Evolutionary conservation across 2,888 invertebrate genomes (phyloP), one percentile per base, ranked within the genome.

Genomic region (Mesopsocus fuscifrons): DNA sequence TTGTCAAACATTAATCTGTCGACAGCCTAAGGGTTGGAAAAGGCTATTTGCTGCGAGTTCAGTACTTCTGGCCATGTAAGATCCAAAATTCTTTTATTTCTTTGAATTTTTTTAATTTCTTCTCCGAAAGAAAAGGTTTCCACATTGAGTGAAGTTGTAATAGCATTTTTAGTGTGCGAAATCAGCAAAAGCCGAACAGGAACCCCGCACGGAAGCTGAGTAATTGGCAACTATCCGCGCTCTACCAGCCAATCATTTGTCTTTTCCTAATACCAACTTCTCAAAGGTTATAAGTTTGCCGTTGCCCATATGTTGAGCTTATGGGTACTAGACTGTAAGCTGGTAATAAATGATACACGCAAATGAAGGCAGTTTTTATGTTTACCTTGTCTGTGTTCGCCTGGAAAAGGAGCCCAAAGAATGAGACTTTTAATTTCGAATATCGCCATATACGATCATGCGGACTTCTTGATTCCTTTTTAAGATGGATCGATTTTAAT

Each of bases 241-340:
- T 21, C 38, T 38, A 38, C 17, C 38, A 38, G 20, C 17, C n/a
- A 38, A 18, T 38, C 38, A 38, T 38, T 38, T 38, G 38, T 38
- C 38, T 38, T 38, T 38, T 38, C n/a, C n/a, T 38, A 38, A 38
- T 38, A 38, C 21, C 38, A 38, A 38, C 38, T 20, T 18, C 20
- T 38, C 38, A 38, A 38, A 20, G 17, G 38, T 20, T 38, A 20
- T 38, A 20, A 38, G 38, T 20, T 18, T 18, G 13, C 15, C 15
- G 20, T 38, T 18, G 20, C 38, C 13, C 38, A 13, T 21, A 38
- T 20, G 38, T 20, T 38, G 15, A 38, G 20, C 38, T 38, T 38
- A 17, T 26, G 6, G 26, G 26, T 9, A 9, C 8, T 11, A 26
- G 11, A 26, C 11, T 26, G 6, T 26, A 26, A 9, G 26, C 26